A percentile compares a stretch with the other conserved stretches of the same genome.
Conservation (phyloP, 2,797 vertebrate species). For the Macropodus opercularis region DNA sequence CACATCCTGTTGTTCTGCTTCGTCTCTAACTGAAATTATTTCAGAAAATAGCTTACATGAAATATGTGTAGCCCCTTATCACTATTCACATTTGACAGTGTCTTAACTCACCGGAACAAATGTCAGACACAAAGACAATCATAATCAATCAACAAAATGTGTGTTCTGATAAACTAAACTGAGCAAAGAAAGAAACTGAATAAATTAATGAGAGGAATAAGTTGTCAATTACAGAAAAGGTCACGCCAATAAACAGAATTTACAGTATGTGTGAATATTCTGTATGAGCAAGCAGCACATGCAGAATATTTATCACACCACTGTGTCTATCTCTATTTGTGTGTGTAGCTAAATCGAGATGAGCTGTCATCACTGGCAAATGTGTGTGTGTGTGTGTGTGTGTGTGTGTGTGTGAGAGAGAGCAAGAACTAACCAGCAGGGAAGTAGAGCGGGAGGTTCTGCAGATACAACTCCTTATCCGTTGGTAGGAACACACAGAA, state of each 20-base stretch:
- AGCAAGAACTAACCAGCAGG: slow-evolving; percentile 80
- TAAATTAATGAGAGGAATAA: not conserved
- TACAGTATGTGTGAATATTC: slow-evolving; percentile 28
- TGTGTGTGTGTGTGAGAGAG: not conserved
- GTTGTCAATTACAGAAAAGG: not conserved
- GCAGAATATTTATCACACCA: slow-evolving; percentile 43
- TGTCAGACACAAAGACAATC: slow-evolving; percentile 1
- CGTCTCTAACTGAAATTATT: not conserved
- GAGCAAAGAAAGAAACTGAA: slow-evolving; percentile 7
- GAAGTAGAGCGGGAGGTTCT: slow-evolving; percentile 86
- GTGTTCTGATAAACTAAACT: not conserved
- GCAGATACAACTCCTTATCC: slow-evolving; percentile 85
- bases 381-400: not conserved
- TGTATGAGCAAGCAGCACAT: slow-evolving; percentile 39
- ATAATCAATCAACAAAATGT: not conserved
- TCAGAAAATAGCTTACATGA: not conserved
- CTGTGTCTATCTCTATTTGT: slow-evolving; percentile 33
- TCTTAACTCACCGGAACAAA: slow-evolving; percentile 19
- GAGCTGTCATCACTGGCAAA: slow-evolving; percentile 38
- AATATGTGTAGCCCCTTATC: not conserved
- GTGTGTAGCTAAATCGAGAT: slow-evolving; percentile 43
- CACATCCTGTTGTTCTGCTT: not conserved
- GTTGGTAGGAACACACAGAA: slow-evolving; percentile 89
- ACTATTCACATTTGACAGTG: slow-evolving; percentile 13
- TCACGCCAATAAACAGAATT: not conserved